Percentiles rank a stretch among this genome's conserved stretches.
Evolutionary conservation across 2,113 vertebrate genomes (phyloP).

Genomic region (Sinocyclocheilus anshuiensis): DNA sequence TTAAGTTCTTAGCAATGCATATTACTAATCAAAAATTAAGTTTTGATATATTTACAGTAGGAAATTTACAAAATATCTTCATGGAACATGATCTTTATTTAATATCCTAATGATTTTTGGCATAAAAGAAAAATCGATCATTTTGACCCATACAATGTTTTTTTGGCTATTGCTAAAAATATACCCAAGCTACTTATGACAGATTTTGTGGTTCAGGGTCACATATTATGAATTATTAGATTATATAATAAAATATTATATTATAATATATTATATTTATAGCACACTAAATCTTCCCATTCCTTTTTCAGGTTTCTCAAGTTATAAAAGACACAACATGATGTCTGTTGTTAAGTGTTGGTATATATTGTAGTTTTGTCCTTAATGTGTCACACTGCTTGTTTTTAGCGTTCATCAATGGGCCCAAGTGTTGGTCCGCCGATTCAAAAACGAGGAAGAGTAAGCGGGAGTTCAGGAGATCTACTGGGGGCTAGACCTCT

Average conservation of each 20-base stretch:
- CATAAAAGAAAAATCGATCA: too few species aligned
- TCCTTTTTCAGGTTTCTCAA: background rate
- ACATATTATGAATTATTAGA: background rate
- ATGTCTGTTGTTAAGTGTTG: background rate
- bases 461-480: slow-evolving; percentile 63
- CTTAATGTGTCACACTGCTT: background rate
- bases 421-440: slow-evolving; percentile 39
- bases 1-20: too few species aligned
- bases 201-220: too few species aligned
- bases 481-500: slow-evolving; percentile 54
- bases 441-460: slow-evolving; percentile 51
- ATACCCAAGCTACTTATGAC: too few species aligned
- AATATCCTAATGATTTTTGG: too few species aligned
- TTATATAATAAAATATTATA: too few species aligned
- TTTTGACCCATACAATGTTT: too few species aligned
- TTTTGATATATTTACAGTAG: too few species aligned
- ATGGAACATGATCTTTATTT: too few species aligned
- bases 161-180: too few species aligned
- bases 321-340: background rate
- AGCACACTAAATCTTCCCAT: background rate
- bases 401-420: slow-evolving; percentile 73
- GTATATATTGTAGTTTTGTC: background rate
- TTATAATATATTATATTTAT: background rate
- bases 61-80: too few species aligned
- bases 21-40: too few species aligned